These are phyloP conservation scores for Thunnus albacares DNA, from an alignment of 2,797 vertebrate species.

Conservation along the genomic window DNA sequence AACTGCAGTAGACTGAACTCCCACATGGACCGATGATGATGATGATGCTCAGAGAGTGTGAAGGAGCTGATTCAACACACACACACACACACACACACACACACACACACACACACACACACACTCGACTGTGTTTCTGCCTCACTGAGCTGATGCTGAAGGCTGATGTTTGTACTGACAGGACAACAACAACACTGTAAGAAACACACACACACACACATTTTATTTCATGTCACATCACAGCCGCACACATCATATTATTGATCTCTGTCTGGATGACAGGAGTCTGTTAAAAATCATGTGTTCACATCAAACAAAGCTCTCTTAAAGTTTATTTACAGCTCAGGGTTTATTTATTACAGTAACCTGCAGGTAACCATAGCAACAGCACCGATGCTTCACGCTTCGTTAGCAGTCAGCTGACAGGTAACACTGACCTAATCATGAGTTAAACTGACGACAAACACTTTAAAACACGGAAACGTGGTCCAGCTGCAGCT, in stretches of 20 bases:
- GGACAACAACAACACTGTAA: background rate
- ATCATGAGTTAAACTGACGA: background rate
- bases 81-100: conserved; percentile 27
- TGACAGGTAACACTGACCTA: too few species aligned
- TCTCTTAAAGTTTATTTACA: background rate
- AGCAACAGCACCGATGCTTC: background rate
- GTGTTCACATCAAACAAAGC: too few species aligned
- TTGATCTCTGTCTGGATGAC: conserved; percentile 1
- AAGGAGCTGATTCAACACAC: conserved; percentile 33
- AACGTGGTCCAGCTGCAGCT: too few species aligned
- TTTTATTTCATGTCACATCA: background rate
- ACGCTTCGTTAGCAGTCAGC: background rate
- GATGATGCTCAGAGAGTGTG: conserved; percentile 19
- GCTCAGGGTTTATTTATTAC: background rate
- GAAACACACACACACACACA: background rate
- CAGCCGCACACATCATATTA: background rate
- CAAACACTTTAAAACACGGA: background rate
- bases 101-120: conserved; percentile 8
- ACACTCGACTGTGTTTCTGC: conserved; percentile 38
- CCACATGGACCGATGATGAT: background rate
- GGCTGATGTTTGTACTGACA: conserved; percentile 45
- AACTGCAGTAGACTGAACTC: conserved; percentile 16
- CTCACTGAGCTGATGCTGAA: conserved; percentile 44
- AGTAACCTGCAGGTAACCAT: conserved; percentile 1
- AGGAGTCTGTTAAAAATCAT: background rate